A percentile compares a stretch with the other conserved stretches of the same genome.
phyloP scores from a whole-genome alignment of 1,140 invertebrate species.

The Cotesia vestalis region DNA sequence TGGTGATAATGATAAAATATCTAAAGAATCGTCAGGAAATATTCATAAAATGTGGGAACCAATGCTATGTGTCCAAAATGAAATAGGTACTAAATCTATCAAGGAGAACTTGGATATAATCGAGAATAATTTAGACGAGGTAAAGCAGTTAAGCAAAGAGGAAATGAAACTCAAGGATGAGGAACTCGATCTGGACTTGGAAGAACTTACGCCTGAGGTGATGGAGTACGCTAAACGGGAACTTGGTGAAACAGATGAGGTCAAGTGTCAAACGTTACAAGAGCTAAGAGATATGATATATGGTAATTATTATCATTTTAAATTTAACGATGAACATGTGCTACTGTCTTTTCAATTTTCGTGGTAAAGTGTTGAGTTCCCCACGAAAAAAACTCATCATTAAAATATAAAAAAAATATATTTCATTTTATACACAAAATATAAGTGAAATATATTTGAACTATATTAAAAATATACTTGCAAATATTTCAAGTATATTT shows the following conservation, averaged over 20 bases:
- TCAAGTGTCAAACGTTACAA: slow-evolving; percentile 70
- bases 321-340: background rate
- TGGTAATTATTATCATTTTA: slow-evolving; percentile 66
- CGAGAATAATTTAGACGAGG: slow-evolving; percentile 46
- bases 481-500: too few species aligned
- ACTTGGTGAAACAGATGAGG: slow-evolving; percentile 67
- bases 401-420: too few species aligned
- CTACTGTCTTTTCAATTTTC: too few species aligned
- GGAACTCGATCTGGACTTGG: slow-evolving; percentile 59
- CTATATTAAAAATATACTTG: too few species aligned
- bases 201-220: slow-evolving; percentile 57
- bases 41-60: slow-evolving; percentile 39
- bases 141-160: slow-evolving; percentile 36
- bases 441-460: too few species aligned
- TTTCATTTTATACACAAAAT: too few species aligned
- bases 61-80: slow-evolving; percentile 31
- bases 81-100: slow-evolving; percentile 6
- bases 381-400: too few species aligned
- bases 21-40: slow-evolving; percentile 20
- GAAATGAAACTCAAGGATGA: slow-evolving; percentile 54
- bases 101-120: slow-evolving; percentile 23
- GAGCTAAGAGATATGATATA: slow-evolving; percentile 80
- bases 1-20: slow-evolving; percentile 33
- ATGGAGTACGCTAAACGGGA: slow-evolving; percentile 64
- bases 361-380: too few species aligned